Base-by-base conservation (phyloP, 2,113 vertebrate species). In the Arenaria interpres region DNA sequence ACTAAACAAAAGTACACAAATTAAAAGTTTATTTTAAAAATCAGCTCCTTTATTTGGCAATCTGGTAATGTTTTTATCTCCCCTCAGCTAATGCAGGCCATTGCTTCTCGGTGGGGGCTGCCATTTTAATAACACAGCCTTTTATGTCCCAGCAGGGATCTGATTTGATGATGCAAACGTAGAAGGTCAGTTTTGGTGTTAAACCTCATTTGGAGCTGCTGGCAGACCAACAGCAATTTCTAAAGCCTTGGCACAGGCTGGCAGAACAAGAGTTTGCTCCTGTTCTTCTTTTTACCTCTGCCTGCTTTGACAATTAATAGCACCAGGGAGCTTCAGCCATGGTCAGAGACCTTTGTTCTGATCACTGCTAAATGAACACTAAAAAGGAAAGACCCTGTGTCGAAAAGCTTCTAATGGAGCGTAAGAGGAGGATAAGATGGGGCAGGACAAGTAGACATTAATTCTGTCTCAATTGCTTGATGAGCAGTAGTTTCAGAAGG, bases 161-260 rank as follows among this genome's bases (percentile, higher is more conserved):
- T n/a, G 35, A 82, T 89, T 72, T 96, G 87, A 54, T 95, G 62
- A 57, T 95, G 48, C 28, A 79, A 91, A 75, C n/a, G 21, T 28
- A 77, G 51, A 57, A 79, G 37, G 73, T 86, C 83, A 63, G 22
- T 84, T 93, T 77, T 77, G 59, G 35, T 77, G 15, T 92, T 82
- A 66, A 82, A 85, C 53, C 33, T 79, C 62, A 50, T 50, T 93
- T 87, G 80, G 53, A 87, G 11, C 68, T 90, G n/a, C 41, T 9
- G 7, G 24, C 73, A 84, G 25, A 71, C 54, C 28, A 67, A 20
- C 19, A 68, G 59, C n/a, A 67, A 21, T 66, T 79, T 88, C 68
- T 89, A 80, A 71, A 82, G 41, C 35, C 25, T 82, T 85, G 37
- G 48, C 21, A 19, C 33, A 82, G 43, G 16, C 35, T 82, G 46